Percentiles rank a stretch among this genome's conserved stretches.
These are phyloP conservation scores for Acanthosepion pharaonis DNA, from an alignment of 2,888 invertebrate species.

Conservation along the genomic window DNA sequence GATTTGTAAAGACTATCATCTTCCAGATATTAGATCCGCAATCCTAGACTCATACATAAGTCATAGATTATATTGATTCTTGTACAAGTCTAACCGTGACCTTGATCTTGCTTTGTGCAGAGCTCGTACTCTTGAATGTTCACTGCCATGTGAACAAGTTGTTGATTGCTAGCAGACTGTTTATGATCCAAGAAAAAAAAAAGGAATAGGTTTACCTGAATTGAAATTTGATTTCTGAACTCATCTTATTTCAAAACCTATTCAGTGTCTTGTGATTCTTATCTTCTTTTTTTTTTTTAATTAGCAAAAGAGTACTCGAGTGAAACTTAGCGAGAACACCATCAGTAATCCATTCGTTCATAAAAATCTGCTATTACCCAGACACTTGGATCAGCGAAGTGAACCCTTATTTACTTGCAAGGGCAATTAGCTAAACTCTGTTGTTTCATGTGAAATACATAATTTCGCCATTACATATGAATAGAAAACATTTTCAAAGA, in stretches of 20 bases:
- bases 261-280: neutral
- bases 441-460: neutral
- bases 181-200: neutral
- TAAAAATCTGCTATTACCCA: neutral
- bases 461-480: neutral
- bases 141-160: neutral
- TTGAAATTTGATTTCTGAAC: neutral
- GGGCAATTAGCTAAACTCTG: neutral
- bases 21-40: neutral
- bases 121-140: neutral
- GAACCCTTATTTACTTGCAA: neutral
- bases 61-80: conserved; percentile 33
- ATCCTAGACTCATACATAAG: neutral
- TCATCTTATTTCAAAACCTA: neutral
- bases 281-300: neutral
- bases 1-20: conserved; percentile 12
- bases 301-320: neutral
- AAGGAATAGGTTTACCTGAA: neutral
- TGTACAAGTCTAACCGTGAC: neutral
- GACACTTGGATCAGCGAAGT: neutral
- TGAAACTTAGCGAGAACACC: neutral
- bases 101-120: conserved; percentile 8
- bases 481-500: neutral
- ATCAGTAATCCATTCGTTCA: neutral
- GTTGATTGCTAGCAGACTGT: neutral